Evolutionary conservation across 2,888 invertebrate species (phyloP).

Genomic region (Drosophila meridionalis): DNA sequence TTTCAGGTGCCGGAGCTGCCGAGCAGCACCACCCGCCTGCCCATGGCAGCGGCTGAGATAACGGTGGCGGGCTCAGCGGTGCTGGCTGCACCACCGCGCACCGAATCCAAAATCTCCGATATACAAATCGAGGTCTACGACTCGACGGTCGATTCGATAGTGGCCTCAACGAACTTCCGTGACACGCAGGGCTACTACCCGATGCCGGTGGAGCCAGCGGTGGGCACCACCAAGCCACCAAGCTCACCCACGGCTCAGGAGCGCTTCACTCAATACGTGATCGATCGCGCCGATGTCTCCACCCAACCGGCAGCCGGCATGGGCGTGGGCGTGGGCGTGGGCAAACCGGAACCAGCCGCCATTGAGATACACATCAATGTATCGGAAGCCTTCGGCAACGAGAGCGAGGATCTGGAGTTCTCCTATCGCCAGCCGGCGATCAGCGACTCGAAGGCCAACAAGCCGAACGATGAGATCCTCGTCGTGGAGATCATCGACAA

Average conservation of each 20-base stretch:
- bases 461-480: slow-evolving; percentile 82
- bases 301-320: slow-evolving; percentile 71
- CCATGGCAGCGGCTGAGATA: slow-evolving; percentile 40
- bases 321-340: slow-evolving; percentile 29
- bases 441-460: slow-evolving; percentile 48
- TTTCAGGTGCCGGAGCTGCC: slow-evolving; percentile 73
- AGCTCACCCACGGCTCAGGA: slow-evolving; percentile 67
- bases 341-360: slow-evolving; percentile 83
- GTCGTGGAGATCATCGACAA: slow-evolving; percentile 84
- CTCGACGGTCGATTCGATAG: slow-evolving; percentile 83
- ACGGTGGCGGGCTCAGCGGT: slow-evolving; percentile 20
- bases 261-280: slow-evolving; percentile 82
- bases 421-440: slow-evolving; percentile 77
- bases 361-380: slow-evolving; percentile 85
- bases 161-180: slow-evolving; percentile 83
- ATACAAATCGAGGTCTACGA: slow-evolving; percentile 84
- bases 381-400: slow-evolving; percentile 83
- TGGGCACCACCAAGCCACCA: slow-evolving; percentile 67
- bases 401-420: slow-evolving; percentile 83
- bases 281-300: slow-evolving; percentile 82
- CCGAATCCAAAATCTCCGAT: slow-evolving; percentile 83
- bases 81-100: slow-evolving; percentile 56
- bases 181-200: slow-evolving; percentile 66
- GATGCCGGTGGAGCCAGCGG: slow-evolving; percentile 35
- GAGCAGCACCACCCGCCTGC: slow-evolving; percentile 66